Conservation (phyloP, 2,113 vertebrate genomes). For the Gymnogyps californianus region DNA sequence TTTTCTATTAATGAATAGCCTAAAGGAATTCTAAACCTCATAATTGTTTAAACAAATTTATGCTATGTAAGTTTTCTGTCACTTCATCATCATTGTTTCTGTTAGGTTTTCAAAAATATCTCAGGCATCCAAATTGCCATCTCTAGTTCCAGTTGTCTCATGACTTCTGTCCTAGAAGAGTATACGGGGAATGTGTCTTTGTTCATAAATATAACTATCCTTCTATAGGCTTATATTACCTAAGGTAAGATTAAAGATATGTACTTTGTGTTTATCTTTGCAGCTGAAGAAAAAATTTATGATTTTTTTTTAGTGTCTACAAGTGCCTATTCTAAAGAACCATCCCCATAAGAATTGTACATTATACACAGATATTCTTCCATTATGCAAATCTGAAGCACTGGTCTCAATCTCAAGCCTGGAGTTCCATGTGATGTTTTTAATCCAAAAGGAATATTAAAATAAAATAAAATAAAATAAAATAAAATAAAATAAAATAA, state of each 20-base stretch:
- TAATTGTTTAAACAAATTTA: background rate
- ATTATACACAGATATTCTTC: background rate
- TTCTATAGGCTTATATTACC: background rate
- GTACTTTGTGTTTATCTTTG: background rate
- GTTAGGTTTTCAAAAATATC: background rate
- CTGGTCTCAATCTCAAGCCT: background rate
- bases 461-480: background rate
- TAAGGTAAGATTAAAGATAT: background rate
- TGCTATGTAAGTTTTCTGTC: background rate
- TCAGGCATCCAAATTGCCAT: background rate
- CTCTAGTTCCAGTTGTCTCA: background rate
- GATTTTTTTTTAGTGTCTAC: background rate
- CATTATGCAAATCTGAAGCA: background rate
- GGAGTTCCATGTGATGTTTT: background rate
- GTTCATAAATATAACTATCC: background rate
- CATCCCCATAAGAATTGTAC: background rate
- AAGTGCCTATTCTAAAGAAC: background rate
- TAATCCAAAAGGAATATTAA: background rate
- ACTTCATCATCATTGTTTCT: background rate
- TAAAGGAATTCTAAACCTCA: background rate
- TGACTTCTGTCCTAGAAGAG: background rate
- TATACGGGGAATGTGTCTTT: background rate
- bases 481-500: background rate
- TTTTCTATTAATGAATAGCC: conserved; percentile 5
- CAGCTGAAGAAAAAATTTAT: accelerated